Evolutionary conservation across 2,797 vertebrate species (phyloP), one percentile per base, ranked within the genome.

Genomic region (Darevskia nairensis): DNA sequence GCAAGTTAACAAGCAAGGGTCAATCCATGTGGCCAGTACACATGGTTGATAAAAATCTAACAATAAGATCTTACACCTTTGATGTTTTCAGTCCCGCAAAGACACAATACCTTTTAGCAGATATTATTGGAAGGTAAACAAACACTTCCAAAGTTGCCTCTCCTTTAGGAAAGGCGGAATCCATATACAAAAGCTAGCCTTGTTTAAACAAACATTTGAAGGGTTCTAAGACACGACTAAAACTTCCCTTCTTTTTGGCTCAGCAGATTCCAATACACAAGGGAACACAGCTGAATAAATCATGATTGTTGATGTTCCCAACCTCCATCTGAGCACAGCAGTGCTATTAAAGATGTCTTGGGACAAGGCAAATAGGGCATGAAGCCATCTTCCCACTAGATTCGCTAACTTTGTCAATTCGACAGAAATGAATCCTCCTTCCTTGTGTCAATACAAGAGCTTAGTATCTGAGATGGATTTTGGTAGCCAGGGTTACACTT

Each of bases 261-360:
- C 69, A 59, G 39, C 64, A 77, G 50, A 64, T 59, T 69, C 32
- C 41, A 72, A 91, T 76, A 82, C 79, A 80, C 75, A 80, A 72
- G 55, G 87, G 82, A 85, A 46, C 27, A n/a, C 83, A 89, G 79
- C 55, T 88, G 83, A 89, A 85, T 59, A 86, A 86, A 83, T 83
- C 74, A 88, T 76, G 81, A 82, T 17, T 64, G 75, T n/a, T 89
- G 78, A n/a, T 79, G 75, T 68, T 90, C 44, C 80, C 44, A 50
- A 72, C 41, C 64, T 82, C 68, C 50, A 61, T 85, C 82, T 85
- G 39, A 59, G 29, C 69, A 90, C 55, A 69, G 6, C 15, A 78
- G 15, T 68, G 35, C 81, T 64, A 76, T 76, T 75, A 80, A 76
- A 81, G 23, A 50, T 64, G 35, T 66, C 19, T 39, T 85, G 23